Conservation (phyloP, 2,888 invertebrate species). For the Drosophila setosimentum region DNA sequence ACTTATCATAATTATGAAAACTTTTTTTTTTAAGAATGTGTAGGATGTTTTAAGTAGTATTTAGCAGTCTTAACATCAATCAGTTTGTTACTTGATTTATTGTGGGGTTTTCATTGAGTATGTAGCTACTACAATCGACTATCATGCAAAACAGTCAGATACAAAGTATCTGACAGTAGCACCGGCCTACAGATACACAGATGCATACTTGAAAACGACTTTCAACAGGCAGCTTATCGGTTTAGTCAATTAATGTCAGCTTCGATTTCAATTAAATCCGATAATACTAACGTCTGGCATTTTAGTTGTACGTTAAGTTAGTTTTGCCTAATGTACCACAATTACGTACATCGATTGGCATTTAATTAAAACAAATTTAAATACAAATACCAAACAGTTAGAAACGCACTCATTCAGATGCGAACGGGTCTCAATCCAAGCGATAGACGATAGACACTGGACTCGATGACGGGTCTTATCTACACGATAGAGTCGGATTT, state of each 20-base stretch:
- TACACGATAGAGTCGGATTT: slow-evolving; percentile 66
- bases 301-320: slow-evolving; percentile 46
- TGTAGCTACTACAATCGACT: neutral
- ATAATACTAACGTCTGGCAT: slow-evolving; percentile 63
- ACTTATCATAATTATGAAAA: neutral
- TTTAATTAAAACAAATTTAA: slow-evolving; percentile 75
- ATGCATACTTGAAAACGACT: slow-evolving; percentile 46
- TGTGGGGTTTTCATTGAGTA: slow-evolving; percentile 9
- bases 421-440: slow-evolving; percentile 4
- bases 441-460: slow-evolving; percentile 38
- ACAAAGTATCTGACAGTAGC: slow-evolving; percentile 11
- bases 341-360: slow-evolving; percentile 73
- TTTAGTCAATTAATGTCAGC: slow-evolving; percentile 74
- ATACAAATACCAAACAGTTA: slow-evolving; percentile 11
- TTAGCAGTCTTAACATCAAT: neutral
- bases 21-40: neutral
- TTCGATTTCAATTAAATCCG: slow-evolving; percentile 68
- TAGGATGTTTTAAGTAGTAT: slow-evolving; percentile 11
- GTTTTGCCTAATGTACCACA: slow-evolving; percentile 65
- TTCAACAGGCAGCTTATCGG: slow-evolving; percentile 58
- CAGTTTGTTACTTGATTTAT: neutral
- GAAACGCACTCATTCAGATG: slow-evolving; percentile 29
- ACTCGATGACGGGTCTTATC: slow-evolving; percentile 56
- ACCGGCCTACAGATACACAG: slow-evolving; percentile 11
- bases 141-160: slow-evolving; percentile 18